Evolutionary conservation across 2,113 vertebrate genomes (phyloP).

Genomic region (Porphyrio hochstetteri): DNA sequence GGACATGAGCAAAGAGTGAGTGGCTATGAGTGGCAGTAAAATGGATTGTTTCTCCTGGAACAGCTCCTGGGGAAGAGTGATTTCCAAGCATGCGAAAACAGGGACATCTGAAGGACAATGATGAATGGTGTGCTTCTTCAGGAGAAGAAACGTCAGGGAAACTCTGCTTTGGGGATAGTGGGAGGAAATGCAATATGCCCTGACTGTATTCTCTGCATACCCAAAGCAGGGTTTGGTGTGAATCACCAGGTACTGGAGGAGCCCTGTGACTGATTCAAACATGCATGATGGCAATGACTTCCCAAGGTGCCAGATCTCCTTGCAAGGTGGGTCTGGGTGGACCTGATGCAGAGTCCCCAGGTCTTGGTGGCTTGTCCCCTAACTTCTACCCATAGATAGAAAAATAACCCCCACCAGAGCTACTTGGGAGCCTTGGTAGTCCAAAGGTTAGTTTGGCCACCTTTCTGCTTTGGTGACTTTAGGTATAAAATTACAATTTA

Average conservation of each 20-base stretch:
- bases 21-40: background rate
- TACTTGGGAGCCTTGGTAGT: background rate
- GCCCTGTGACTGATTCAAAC: background rate
- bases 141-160: background rate
- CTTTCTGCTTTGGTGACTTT: background rate
- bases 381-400: background rate
- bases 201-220: background rate
- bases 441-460: background rate
- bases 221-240: background rate
- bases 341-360: accelerated
- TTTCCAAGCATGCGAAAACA: background rate
- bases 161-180: background rate
- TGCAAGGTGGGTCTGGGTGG: background rate
- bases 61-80: background rate
- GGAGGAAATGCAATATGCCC: background rate
- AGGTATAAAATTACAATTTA: background rate
- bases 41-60: background rate
- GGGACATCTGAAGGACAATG: background rate
- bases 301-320: background rate
- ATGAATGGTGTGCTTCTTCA: background rate
- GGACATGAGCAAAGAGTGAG: background rate
- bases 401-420: background rate
- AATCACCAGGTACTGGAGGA: background rate
- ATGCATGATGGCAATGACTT: background rate
- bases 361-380: background rate